A percentile compares a stretch with the other conserved stretches of the same genome.
phyloP scores from a whole-genome alignment of 2,888 invertebrate species.

The Heliconius ethilla region DNA sequence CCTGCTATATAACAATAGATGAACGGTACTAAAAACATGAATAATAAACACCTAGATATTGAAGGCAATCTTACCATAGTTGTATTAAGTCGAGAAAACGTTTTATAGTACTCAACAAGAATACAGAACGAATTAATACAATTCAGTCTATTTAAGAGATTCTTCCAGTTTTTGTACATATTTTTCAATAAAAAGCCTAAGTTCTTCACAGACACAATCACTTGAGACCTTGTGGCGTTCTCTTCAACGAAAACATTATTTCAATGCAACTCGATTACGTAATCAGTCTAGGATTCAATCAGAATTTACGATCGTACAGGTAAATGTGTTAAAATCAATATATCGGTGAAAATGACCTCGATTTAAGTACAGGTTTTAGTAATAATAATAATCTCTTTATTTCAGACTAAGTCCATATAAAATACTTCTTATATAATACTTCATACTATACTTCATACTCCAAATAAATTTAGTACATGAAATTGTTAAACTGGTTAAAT shows the following conservation, averaged over 20 bases:
- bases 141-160: neutral
- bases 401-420: too few relatives aligned
- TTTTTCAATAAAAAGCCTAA: neutral
- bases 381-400: too few relatives aligned
- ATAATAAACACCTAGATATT: conserved; percentile 8
- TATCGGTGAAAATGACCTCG: neutral
- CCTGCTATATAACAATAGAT: conserved; percentile 21
- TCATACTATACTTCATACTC: too few relatives aligned
- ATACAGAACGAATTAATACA: neutral
- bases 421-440: too few relatives aligned
- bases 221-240: conserved; percentile 40
- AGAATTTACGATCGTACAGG: conserved; percentile 25
- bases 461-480: too few relatives aligned
- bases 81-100: neutral
- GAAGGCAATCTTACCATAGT: neutral
- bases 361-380: neutral
- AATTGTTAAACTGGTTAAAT: too few relatives aligned
- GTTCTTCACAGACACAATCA: conserved; percentile 25
- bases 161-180: neutral
- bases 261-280: conserved; percentile 36
- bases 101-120: neutral
- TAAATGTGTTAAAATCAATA: conserved; percentile 7
- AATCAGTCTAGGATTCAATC: conserved; percentile 24
- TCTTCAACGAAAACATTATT: conserved; percentile 42
- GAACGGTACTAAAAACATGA: conserved; percentile 14